Base-by-base conservation (phyloP, 2,888 invertebrate species). In the Tethea ocularis region DNA sequence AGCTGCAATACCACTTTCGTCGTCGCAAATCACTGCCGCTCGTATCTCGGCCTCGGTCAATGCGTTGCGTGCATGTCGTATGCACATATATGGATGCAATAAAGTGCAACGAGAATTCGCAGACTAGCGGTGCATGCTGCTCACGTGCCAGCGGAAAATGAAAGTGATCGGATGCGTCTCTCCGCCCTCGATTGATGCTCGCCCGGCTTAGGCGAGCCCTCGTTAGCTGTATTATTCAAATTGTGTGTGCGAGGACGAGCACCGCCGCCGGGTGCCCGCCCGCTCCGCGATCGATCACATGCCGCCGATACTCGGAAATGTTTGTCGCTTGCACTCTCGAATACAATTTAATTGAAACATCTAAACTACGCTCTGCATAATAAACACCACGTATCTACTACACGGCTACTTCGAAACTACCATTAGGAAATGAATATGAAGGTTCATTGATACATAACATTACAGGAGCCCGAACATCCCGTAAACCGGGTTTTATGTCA, bases 1-100 rank as follows among this genome's bases (percentile, higher is more conserved):
- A 91, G 91, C 83, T 87, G 92, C 86, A 89, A 86, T 90, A 89
- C 92, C 92, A 93, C 92, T 93, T 93, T 93, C 92, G 87, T 83
- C 88, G 89, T 91, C 87, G 91, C 91, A 92, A 92, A 92, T 91
- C 92, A 91, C 86, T 82, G 87, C 82, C 84, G 84, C 78, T 75
- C 82, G 86, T 87, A 89, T 89, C 92, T 89, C 91, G 88, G 89
- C 89, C 91, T 92, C 92, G 92, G 92, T 91, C 91, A 91, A 86
- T 87, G 89, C 86, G 87, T 89, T 86, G 89, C 87, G 88, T 89
- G 90, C 86, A 86, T 88, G 90, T 86, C 84, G 91, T 88, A 88
- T 90, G 88, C 88, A 88, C 91, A 89, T 92, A 89, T 91, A 91
- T 87, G 90, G 90, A 84, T 86, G 87, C 87, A 83, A 86, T 89